Evolutionary conservation across 2,113 vertebrate species (phyloP), one percentile per base, ranked within the genome.

Genomic region (Cottus gobio): DNA sequence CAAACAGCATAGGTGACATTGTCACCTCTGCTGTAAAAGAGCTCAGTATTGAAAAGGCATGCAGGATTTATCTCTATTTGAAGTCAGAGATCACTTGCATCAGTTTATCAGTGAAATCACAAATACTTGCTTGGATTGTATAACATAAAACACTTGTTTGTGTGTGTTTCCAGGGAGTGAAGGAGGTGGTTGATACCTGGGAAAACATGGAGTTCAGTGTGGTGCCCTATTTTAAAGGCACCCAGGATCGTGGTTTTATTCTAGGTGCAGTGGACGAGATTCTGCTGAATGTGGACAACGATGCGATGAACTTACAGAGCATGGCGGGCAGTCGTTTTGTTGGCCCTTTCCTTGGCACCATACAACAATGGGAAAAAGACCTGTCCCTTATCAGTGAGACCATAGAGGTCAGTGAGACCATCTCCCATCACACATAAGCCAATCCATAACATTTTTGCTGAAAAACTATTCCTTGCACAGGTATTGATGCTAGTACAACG

Each of bases 351-450:
- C 94, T 98, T 77, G 61, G 90, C 22, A 92, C 92, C 0, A 96
- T 98, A 60, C 97, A 97, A 75, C 92, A 93, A 22, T 98, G 96
- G 96, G 97, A 99, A 79, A 98, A 97, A 91, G 95, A 92, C 3
- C 93, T 99, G 30, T 98, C 97, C 1, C 92, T 97, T 37, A 97
- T 99, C 66, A 93, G 95, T 54, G 98, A 99, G 92, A 96, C 97
- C 56, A 97, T 97, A 54, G 97, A 98, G 96, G 98, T 99, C 91
- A 71, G 94, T 75, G 20, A 63, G 24, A 44, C 26, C 0, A 62
- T 75, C 58, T 24, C 20, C n/a, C 63, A 34, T 46, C 26, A 61
- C 22, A 30, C 44, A 85, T 71, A 8, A 50, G 8, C 18, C n/a
- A 1, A 46, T 70, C 22, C 10, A 13, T n/a, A n/a, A 69, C 71